Evolutionary conservation across 2,888 invertebrate genomes (phyloP).

Genomic region (Monopis laevigella): DNA sequence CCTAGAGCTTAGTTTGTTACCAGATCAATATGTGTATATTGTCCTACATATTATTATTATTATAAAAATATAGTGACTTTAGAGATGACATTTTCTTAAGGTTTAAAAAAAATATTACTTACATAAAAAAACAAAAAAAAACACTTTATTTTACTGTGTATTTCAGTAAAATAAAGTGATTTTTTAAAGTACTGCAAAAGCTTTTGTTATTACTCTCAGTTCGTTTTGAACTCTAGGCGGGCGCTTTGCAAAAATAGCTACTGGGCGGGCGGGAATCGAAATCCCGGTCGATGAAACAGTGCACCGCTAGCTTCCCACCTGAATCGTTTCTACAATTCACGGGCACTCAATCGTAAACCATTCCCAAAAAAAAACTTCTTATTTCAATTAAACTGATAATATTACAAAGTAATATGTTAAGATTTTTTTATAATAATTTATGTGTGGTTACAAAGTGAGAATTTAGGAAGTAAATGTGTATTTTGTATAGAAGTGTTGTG

Average conservation of each 20-base stretch:
- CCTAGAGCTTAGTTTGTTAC: no score
- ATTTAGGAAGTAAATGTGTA: not conserved
- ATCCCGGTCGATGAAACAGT: slow-evolving; percentile 53
- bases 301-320: slow-evolving; percentile 46
- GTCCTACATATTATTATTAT: no score
- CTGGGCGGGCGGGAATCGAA: slow-evolving; percentile 53
- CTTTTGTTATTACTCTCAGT: no score
- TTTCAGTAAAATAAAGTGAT: no score
- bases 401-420: not conserved
- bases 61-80: no score
- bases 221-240: slow-evolving; percentile 52
- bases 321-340: slow-evolving; percentile 28
- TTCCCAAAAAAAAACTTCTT: not conserved
- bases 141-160: no score
- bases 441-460: not conserved
- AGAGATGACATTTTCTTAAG: no score
- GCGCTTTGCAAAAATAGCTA: slow-evolving; percentile 66
- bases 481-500: slow-evolving; percentile 2
- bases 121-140: no score
- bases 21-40: no score
- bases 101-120: no score
- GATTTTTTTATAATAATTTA: not conserved
- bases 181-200: no score
- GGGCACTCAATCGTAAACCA: slow-evolving; percentile 3
- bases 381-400: not conserved